These are phyloP conservation scores for Physella acuta DNA, from an alignment of 1,140 invertebrate genomes.

Conservation along the genomic window DNA sequence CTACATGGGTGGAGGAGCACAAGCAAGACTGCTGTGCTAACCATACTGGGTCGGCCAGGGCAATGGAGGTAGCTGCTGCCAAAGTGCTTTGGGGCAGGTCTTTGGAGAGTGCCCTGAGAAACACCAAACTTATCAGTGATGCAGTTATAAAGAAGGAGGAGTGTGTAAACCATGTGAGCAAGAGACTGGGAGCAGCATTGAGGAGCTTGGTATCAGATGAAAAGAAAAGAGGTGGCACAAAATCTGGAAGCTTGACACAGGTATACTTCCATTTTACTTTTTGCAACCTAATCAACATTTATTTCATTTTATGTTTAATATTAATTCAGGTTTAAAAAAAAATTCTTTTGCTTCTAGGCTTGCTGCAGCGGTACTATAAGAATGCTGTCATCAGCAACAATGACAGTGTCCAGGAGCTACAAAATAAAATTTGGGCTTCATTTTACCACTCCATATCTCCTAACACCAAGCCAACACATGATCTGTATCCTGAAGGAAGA, in stretches of 20 bases:
- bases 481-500: neutral
- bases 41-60: neutral
- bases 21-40: conserved; percentile 1
- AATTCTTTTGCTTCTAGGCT: too few species aligned
- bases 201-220: neutral
- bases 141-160: conserved; percentile 3
- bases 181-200: neutral
- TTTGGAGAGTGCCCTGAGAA: neutral
- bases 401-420: neutral
- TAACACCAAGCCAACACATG: neutral
- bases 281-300: too few species aligned
- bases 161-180: conserved; percentile 11
- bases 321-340: too few species aligned
- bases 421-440: neutral
- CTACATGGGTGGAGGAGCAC: neutral
- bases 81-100: neutral
- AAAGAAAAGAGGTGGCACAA: neutral
- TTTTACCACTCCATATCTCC: neutral
- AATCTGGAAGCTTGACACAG: too few species aligned
- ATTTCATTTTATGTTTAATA: too few species aligned
- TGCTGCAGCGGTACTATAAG: too few species aligned
- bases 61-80: neutral
- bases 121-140: conserved; percentile 6
- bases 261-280: neutral
- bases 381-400: neutral